A percentile compares a stretch with the other conserved stretches of the same genome.
Evolutionary conservation across 30 jellyfish, hydroid and myxozoan genomes (phyloP).

Genomic region (Turritopsis rubra): DNA sequence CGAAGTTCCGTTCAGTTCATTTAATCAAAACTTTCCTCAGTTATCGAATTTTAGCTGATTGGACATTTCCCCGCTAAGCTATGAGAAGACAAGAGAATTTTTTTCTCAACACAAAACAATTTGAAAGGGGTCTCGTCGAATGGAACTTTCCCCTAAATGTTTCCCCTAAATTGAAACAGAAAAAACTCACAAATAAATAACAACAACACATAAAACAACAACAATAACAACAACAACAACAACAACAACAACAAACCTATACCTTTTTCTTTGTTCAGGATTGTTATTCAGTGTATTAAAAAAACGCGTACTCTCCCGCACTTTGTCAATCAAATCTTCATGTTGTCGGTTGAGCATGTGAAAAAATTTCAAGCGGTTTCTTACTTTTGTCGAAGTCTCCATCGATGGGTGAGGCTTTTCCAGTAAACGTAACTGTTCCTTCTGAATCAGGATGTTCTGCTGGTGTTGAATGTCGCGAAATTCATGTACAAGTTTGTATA

Average conservation of each 20-base stretch:
- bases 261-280: not conserved
- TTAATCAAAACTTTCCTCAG: too few relatives aligned
- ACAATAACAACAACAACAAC: not conserved
- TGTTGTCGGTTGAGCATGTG: conserved; percentile 14
- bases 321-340: conserved; percentile 7
- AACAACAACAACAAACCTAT: not conserved
- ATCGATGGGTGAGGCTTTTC: not conserved
- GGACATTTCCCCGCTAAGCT: too few relatives aligned
- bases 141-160: too few relatives aligned
- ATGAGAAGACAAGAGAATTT: too few relatives aligned
- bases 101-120: too few relatives aligned
- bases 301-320: conserved; percentile 18
- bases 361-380: conserved; percentile 30
- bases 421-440: conserved; percentile 20
- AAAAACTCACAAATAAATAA: too few relatives aligned
- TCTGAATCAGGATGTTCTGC: conserved; percentile 17
- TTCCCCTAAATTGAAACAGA: too few relatives aligned
- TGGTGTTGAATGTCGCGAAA: conserved; percentile 26
- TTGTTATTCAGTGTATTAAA: not conserved
- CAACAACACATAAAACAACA: too few relatives aligned
- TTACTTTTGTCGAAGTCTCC: not conserved
- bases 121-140: too few relatives aligned
- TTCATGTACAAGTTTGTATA: not conserved
- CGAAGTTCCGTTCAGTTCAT: too few relatives aligned
- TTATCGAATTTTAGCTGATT: too few relatives aligned